Conservation (phyloP, 2,888 invertebrate species). For the Drosophila phalerata region DNA sequence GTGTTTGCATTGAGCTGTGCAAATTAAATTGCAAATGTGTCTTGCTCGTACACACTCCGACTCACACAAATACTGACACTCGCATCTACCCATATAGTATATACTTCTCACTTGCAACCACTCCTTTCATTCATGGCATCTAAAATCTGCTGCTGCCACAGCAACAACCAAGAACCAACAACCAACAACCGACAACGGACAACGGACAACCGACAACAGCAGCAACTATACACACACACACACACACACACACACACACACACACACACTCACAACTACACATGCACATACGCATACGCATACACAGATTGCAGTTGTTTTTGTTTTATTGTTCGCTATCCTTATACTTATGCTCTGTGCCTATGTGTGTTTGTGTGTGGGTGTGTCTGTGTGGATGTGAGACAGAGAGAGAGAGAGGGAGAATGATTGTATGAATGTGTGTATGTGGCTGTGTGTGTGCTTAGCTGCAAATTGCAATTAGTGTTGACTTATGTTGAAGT, state of each 20-base stretch:
- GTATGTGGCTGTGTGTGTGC: conserved; percentile 40
- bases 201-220: conserved; percentile 20
- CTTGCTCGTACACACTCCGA: conserved; percentile 22
- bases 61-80: conserved; percentile 5
- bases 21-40: conserved; percentile 69
- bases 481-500: conserved; percentile 76
- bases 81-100: conserved; percentile 6
- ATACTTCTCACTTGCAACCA: conserved; percentile 18
- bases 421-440: conserved; percentile 8
- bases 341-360: conserved; percentile 55
- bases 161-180: conserved; percentile 38
- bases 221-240: conserved; percentile 18
- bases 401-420: neutral
- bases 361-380: conserved; percentile 1
- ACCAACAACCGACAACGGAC: conserved; percentile 11
- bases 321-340: conserved; percentile 54
- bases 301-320: conserved; percentile 47
- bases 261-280: conserved; percentile 7
- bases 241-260: conserved; percentile 17
- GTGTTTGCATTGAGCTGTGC: conserved; percentile 65
- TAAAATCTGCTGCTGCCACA: conserved; percentile 45
- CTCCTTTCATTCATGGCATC: conserved; percentile 46
- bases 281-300: conserved; percentile 8
- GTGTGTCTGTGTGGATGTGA: neutral
- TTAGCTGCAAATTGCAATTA: conserved; percentile 77